Evolutionary conservation across 1,140 invertebrate species (phyloP).

Genomic region (Paralvinella palmiformis): DNA sequence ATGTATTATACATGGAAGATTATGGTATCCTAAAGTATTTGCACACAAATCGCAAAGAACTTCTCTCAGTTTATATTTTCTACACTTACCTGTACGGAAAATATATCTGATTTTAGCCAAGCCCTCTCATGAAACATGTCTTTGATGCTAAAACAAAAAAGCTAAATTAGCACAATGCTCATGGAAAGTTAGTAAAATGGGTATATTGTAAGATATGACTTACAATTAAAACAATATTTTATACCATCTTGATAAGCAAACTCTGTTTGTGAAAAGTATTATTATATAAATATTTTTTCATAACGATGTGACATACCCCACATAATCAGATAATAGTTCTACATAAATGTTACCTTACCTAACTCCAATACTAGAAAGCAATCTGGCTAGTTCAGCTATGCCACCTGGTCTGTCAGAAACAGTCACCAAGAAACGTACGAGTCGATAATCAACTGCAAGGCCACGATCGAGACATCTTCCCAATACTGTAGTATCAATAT

Average conservation of each 20-base stretch:
- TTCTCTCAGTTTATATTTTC: no score
- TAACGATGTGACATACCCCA: background rate
- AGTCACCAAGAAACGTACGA: slow-evolving; percentile 79
- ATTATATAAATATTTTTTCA: background rate
- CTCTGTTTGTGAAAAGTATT: background rate
- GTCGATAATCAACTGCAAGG: slow-evolving; percentile 76
- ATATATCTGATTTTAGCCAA: slow-evolving; percentile 82
- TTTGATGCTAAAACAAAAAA: slow-evolving; percentile 62
- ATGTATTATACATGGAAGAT: background rate
- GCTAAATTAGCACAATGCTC: slow-evolving; percentile 1
- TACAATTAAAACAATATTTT: background rate
- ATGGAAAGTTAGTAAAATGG: background rate
- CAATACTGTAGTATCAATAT: slow-evolving; percentile 87
- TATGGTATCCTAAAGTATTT: background rate
- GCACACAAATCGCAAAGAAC: background rate
- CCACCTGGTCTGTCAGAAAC: slow-evolving; percentile 79
- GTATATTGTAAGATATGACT: background rate
- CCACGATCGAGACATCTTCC: slow-evolving; percentile 83
- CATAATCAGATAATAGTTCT: background rate
- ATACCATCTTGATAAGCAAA: background rate
- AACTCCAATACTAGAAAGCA: slow-evolving; percentile 70
- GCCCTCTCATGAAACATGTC: slow-evolving; percentile 90
- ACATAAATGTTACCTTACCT: slow-evolving; percentile 46
- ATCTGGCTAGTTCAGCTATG: slow-evolving; percentile 75
- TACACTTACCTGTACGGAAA: slow-evolving; percentile 56